Evolutionary conservation across 2,888 invertebrate genomes (phyloP).

Genomic region (Apomyelois bistriatella): DNA sequence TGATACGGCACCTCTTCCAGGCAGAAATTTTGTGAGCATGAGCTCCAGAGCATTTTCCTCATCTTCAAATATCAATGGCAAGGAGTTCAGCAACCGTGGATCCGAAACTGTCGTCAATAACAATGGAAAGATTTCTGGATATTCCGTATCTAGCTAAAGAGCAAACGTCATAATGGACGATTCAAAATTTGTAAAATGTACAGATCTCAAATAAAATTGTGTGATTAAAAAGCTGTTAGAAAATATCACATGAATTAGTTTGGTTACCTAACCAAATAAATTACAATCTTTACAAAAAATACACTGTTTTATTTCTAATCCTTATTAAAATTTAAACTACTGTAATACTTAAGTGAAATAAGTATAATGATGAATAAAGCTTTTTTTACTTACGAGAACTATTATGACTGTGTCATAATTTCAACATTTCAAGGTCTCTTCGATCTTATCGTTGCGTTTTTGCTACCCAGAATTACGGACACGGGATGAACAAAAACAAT

Average conservation of each 20-base stretch:
- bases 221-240: not conserved
- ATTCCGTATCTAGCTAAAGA: constrained; percentile 65
- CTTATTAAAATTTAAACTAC: not conserved
- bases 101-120: constrained; percentile 85
- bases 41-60: constrained; percentile 83
- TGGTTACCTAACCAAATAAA: not conserved
- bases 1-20: constrained; percentile 17
- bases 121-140: constrained; percentile 85
- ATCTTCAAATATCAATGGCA: constrained; percentile 81
- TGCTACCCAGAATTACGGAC: constrained; percentile 38
- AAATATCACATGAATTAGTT: not conserved
- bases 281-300: too few relatives aligned
- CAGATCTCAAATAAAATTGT: constrained; percentile 13
- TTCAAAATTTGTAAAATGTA: not conserved
- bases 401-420: constrained; percentile 26
- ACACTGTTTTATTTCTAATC: not conserved
- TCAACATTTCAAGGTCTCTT: constrained; percentile 48
- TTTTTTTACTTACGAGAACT: not conserved
- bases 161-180: not conserved
- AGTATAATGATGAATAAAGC: too few relatives aligned
- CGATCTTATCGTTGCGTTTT: constrained; percentile 51
- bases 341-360: not conserved
- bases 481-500: constrained; percentile 59
- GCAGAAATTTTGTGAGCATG: constrained; percentile 68
- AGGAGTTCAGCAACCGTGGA: constrained; percentile 71